A percentile compares a stretch with the other conserved stretches of the same genome.
Conservation (phyloP, 1,140 invertebrate species). For the Aradophagus sp. region DNA sequence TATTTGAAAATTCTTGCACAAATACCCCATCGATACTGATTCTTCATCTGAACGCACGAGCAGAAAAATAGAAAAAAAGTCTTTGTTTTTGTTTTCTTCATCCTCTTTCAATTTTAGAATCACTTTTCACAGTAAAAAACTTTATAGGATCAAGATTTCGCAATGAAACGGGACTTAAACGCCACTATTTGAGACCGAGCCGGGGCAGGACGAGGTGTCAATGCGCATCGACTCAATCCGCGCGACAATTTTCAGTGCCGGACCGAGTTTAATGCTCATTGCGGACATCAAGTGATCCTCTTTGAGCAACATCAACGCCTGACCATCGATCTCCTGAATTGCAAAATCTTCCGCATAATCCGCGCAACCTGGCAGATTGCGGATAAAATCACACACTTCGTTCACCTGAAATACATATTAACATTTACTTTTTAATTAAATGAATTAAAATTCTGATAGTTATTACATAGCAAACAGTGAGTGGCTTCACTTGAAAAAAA, state of each 20-base stretch:
- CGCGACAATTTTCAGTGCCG: slow-evolving; percentile 95
- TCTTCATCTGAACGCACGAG: too few relatives aligned
- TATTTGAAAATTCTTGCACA: too few relatives aligned
- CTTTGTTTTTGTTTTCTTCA: too few relatives aligned
- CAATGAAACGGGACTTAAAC: slow-evolving; percentile 20
- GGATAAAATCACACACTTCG: slow-evolving; percentile 90
- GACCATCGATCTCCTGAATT: slow-evolving; percentile 96
- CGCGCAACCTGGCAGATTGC: slow-evolving; percentile 88
- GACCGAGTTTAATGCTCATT: slow-evolving; percentile 96
- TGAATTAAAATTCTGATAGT: too few relatives aligned
- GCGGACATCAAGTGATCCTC: slow-evolving; percentile 95
- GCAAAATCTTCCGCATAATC: slow-evolving; percentile 97
- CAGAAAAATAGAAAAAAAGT: too few relatives aligned
- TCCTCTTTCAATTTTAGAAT: too few relatives aligned
- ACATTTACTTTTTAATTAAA: not conserved
- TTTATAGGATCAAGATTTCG: too few relatives aligned
- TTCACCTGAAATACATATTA: slow-evolving; percentile 76
- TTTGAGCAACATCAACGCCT: slow-evolving; percentile 94
- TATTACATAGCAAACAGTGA: too few relatives aligned
- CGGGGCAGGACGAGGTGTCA: slow-evolving; percentile 70
- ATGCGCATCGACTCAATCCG: slow-evolving; percentile 85
- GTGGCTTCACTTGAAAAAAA: too few relatives aligned
- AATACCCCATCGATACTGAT: too few relatives aligned
- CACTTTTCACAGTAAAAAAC: too few relatives aligned
- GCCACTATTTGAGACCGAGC: slow-evolving; percentile 63